Evolutionary conservation across 2,797 vertebrate genomes (phyloP), one percentile per base, ranked within the genome.

Genomic region (Intellagama lesueurii): DNA sequence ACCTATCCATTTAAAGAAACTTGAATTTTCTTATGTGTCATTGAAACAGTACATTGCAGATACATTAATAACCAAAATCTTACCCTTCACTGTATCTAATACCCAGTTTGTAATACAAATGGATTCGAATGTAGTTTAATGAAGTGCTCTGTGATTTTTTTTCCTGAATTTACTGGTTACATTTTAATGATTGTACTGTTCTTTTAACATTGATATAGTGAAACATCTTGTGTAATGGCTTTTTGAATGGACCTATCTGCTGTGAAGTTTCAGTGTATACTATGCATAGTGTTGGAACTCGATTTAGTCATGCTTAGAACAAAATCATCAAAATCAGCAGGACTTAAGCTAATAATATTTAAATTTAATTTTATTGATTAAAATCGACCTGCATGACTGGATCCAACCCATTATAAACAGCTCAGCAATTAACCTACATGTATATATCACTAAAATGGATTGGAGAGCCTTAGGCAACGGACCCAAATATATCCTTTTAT

Each of bases 101-200:
- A 17, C 26, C 14, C 26, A 26, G 19, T 66, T 40, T 68, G 7
- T 75, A 81, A 70, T 60, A 80, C 19, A 66, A 2, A 4, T 0
- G n/a, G 81, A 11, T 0, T 1, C 1, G 1, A 28, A 56, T 0
- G 0, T 35, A 85, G 30, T 69, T 32, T 7, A 0, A n/a, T 0
- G 0, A 81, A 49, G 85, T 32, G 56, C 52, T 60, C 0, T 73
- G 47, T 49, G 14, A 83, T 40, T 30, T 78, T 69, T 77, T 26
- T 49, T 79, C 49, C 9, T 77, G 47, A n/a, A 60, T 47, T 60
- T 69, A 44, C 70, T 70, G 52, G 22, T 52, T 70, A 49, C 19
- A 7, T 44, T 87, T 82, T 40, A 83, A 24, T 32, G 19, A 22
- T 32, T 72, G 19, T 22, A 73, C 40, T 4, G 81, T 52, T 12